Evolutionary conservation across 1,140 invertebrate species (phyloP).

Genomic region (Penaeus japonicus): DNA sequence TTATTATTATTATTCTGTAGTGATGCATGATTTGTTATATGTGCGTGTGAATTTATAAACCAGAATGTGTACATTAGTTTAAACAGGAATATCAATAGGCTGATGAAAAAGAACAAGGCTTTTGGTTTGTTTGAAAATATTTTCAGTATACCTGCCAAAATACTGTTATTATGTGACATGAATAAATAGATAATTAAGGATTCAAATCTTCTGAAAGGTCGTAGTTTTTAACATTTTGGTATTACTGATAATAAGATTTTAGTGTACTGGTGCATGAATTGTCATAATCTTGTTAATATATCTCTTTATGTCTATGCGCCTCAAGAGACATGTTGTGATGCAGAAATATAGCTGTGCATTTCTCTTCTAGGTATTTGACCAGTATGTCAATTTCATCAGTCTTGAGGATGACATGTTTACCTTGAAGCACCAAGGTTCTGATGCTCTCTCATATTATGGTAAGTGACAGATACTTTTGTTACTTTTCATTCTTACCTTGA

Average conservation of each 20-base stretch:
- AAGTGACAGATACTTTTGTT: slow-evolving; percentile 60
- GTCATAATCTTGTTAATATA: background rate
- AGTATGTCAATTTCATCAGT: slow-evolving; percentile 98
- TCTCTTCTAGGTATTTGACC: slow-evolving; percentile 80
- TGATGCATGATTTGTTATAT: background rate
- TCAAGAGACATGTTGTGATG: background rate
- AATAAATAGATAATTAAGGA: too few relatives aligned
- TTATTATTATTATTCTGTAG: background rate
- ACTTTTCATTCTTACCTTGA: too few relatives aligned
- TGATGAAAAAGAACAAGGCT: too few relatives aligned
- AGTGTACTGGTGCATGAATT: too few relatives aligned
- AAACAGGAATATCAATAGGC: too few relatives aligned
- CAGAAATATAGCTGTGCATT: background rate
- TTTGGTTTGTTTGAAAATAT: too few relatives aligned
- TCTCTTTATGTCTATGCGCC: background rate
- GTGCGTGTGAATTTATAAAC: background rate
- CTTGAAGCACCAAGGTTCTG: slow-evolving; percentile 89
- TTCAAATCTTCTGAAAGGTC: too few relatives aligned
- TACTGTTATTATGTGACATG: too few relatives aligned
- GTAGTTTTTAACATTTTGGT: too few relatives aligned
- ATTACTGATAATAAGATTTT: too few relatives aligned
- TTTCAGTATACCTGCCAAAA: too few relatives aligned
- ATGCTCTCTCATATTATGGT: slow-evolving; percentile 92
- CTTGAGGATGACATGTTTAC: slow-evolving; percentile 98
- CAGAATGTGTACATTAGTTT: too few relatives aligned